A percentile compares a stretch with the other conserved stretches of the same genome.
Conservation (phyloP, 2,888 invertebrate species). For the Ellobium chinense region DNA sequence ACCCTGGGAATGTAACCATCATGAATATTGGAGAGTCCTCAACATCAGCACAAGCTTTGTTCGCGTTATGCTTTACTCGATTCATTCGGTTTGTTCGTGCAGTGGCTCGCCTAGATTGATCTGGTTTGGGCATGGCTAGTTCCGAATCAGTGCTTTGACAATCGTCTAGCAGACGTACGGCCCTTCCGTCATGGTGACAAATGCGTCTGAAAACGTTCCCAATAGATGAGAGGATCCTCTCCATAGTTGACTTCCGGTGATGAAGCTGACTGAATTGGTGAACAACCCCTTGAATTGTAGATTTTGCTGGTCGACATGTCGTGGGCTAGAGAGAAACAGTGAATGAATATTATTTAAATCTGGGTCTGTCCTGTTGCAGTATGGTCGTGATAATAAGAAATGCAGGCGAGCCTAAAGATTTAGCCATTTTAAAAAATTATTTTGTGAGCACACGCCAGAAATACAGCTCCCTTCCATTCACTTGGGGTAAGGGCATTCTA, state of each 20-base stretch:
- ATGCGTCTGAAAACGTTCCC: slow-evolving; percentile 15
- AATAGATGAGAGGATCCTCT: background rate
- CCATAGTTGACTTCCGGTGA: background rate
- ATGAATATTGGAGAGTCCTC: background rate
- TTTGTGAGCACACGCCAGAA: no score
- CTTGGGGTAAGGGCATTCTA: no score
- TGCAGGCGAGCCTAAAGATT: no score
- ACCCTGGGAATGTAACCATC: background rate
- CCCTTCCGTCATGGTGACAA: background rate
- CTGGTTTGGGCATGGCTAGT: background rate
- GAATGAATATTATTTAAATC: no score
- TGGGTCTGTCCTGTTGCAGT: no score
- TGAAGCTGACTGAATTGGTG: slow-evolving; percentile 10
- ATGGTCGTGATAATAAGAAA: no score
- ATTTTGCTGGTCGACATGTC: background rate
- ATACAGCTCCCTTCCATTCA: no score
- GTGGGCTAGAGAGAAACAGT: background rate
- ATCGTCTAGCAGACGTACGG: background rate
- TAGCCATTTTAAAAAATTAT: no score
- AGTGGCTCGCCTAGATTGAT: background rate
- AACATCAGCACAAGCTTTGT: background rate
- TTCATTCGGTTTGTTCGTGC: background rate
- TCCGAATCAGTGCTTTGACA: background rate
- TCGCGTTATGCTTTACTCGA: background rate
- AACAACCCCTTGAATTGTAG: slow-evolving; percentile 21